Percentiles rank a stretch among this genome's conserved stretches.
These are phyloP conservation scores for Patella caerulea DNA, from an alignment of 2,888 invertebrate genomes.

Conservation along the genomic window DNA sequence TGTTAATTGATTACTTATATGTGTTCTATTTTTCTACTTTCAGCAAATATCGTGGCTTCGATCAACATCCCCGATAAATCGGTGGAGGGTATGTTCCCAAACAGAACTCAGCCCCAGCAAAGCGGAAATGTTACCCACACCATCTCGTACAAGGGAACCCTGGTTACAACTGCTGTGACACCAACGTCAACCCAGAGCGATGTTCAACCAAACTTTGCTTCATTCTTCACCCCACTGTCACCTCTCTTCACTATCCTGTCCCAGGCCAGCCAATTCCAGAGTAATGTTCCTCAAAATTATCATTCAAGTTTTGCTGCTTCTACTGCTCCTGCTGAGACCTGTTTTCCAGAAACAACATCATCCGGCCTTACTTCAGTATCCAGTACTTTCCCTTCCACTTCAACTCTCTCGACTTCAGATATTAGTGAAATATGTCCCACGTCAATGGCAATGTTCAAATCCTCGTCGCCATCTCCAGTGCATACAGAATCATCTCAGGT, in stretches of 20 bases:
- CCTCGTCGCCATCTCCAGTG: conserved; percentile 48
- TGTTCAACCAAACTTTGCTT: conserved; percentile 50
- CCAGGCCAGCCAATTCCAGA: conserved; percentile 52
- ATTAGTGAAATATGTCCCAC: conserved; percentile 36
- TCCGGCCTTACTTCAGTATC: conserved; percentile 20
- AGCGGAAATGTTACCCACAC: conserved; percentile 54
- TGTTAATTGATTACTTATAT: not conserved
- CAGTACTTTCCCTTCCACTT: conserved; percentile 24
- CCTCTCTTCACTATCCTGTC: conserved; percentile 66
- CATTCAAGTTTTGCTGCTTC: conserved; percentile 30
- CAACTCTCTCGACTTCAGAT: conserved; percentile 37
- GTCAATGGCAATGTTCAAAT: conserved; percentile 48
- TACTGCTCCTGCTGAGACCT: conserved; percentile 34
- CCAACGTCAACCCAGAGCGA: conserved; percentile 61
- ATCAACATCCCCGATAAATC: conserved; percentile 63
- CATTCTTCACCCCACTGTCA: conserved; percentile 63
- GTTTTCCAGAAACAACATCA: conserved; percentile 40
- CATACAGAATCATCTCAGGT: conserved; percentile 42
- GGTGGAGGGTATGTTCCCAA: conserved; percentile 42
- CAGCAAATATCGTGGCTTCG: conserved; percentile 67
- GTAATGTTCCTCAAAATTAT: conserved; percentile 41
- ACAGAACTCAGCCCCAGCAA: conserved; percentile 38
- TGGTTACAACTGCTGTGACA: conserved; percentile 77
- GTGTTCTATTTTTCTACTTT: conserved; percentile 27
- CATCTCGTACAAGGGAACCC: conserved; percentile 79